Evolutionary conservation across 2,113 vertebrate genomes (phyloP).

Genomic region (Mormoops blainvillei): DNA sequence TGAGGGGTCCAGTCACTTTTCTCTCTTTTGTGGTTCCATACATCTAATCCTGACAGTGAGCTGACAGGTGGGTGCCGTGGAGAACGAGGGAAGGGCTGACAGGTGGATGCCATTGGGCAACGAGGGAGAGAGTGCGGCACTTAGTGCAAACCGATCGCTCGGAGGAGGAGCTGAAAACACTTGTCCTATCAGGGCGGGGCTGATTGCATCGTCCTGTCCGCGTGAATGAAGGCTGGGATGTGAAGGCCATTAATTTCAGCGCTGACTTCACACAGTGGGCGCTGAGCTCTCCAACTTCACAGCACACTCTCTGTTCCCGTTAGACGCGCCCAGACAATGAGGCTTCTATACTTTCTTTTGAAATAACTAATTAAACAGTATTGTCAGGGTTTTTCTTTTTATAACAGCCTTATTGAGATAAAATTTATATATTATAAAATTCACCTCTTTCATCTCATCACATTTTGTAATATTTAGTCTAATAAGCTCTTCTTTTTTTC

Average conservation of each 20-base stretch:
- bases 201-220: not conserved
- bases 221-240: not conserved
- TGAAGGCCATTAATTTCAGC: not conserved
- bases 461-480: not conserved
- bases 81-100: not conserved
- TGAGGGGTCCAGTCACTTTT: not conserved
- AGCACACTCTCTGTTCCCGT: not conserved
- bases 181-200: not conserved
- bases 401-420: not conserved
- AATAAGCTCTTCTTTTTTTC: constrained; percentile 1
- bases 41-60: not conserved
- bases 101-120: not conserved
- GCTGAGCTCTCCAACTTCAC: not conserved
- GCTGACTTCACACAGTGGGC: not conserved
- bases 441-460: not conserved
- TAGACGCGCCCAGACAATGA: not conserved
- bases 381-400: not conserved
- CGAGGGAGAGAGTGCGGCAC: not conserved
- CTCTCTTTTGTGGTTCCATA: not conserved
- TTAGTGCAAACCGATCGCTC: not conserved
- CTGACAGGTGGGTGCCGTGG: not conserved
- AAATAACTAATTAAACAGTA: not conserved
- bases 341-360: not conserved
- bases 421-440: not conserved
- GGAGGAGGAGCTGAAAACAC: not conserved